Base-by-base conservation (phyloP, 2,113 vertebrate species). In the Actinemys pallida region DNA sequence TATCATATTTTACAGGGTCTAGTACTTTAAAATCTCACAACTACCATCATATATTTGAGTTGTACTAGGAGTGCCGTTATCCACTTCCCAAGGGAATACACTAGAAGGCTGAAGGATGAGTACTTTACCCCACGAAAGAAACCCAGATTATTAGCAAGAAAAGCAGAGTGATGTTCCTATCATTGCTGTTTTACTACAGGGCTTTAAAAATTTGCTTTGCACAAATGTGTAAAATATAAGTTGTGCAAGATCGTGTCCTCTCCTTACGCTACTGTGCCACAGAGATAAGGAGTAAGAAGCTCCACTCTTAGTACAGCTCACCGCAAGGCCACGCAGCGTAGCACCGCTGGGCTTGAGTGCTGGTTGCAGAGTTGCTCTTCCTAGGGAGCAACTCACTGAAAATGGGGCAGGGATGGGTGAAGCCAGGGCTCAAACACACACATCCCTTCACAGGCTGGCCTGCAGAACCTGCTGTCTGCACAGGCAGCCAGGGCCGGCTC, bases 1-100 rank as follows among this genome's bases (percentile, higher is more conserved):
- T 83, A 84, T 35, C 14, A 45, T 62, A 54, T 94, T 86, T 88
- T 86, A 84, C 29, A 81, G 49, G 0, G 0, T 84, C 39, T 59
- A 65, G 52, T 92, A 88, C 69, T 94, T 82, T 79, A 83, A 87
- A 91, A 76, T 59, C 52, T 76, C 72, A 81, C 17, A 94, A n/a
- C 24, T 87, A 87, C 83, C 56, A 89, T 50, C 59, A 85, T 6
- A 0, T 42, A 87, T 85, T 89, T 86, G 87, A 85, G 81, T 1
- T 62, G 16, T 78, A 59, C 13, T 6, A 54, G 62, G 62, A 94
- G 59, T 8, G 82, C 35, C 20, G 31, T 52, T 86, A 93, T 35
- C 31, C 24, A 27, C 9, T 78, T 83, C 86, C 93, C 90, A 84
- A 0, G 0, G 10, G 90, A 92, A 92, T 62, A 88, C 47, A 24